Evolutionary conservation across 1,140 invertebrate species (phyloP), one percentile per base, ranked within the genome.

Genomic region (Panulirus ornatus): DNA sequence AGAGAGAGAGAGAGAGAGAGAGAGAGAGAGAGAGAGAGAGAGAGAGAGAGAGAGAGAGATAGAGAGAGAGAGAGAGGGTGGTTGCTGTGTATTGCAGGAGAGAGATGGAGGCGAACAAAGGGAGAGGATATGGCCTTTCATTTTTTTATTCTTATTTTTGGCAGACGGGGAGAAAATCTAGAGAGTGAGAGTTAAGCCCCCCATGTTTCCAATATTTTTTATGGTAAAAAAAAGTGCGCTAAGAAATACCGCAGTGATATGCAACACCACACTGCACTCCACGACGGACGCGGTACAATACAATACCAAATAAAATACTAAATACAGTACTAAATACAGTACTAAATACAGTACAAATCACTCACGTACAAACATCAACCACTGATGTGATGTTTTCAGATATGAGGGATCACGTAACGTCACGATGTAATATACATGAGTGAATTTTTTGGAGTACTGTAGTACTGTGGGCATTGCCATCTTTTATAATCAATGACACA

Each of bases 61-160:
- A 22, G 70, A 14, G 36, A 40, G 70, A 6, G 2, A 19, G 63
- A 5, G 30, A 30, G 63, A 19, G 22, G 30, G 70, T 16, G 36
- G 14, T n/a, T 5, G 36, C 9, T 5, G 70, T 11, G 70, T 34
- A 5, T 5, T n/a, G n/a, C 36, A 73, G 70, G n/a, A 34, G 58
- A 54, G 81, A 66, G 58, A 66, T 63, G 81, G 58, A 66, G 54
- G 54, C 27, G 81, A 42, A 66, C n/a, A 66, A 27, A 66, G 54
- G 58, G 58, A 83, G 66, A 83, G 81, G 81, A 83, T 83, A 66
- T 83, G 54, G 81, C 81, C 54, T 83, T 83, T 83, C 42, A 83
- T 63, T 63, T 66, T 83, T 83, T 54, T 42, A 40, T 36, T 63
- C 81, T 58, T 40, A 63, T 83, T 83, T 83, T 83, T 58, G 36